Evolutionary conservation across 2,888 invertebrate species (phyloP), one percentile per base, ranked within the genome.

Genomic region (Ditula angustiorana): DNA sequence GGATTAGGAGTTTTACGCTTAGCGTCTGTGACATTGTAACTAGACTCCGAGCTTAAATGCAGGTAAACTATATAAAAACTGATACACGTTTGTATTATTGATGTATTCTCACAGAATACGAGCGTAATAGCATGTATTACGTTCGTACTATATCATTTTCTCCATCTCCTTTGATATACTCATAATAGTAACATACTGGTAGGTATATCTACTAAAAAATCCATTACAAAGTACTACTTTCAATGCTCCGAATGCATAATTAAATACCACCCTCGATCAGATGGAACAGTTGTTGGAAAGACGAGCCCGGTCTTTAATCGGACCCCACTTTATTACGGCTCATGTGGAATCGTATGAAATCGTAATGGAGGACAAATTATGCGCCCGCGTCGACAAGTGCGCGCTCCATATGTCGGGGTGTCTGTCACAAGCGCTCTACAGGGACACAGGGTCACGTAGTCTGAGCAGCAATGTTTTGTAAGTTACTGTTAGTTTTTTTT

Each of bases 341-440:
- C 33, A 79, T 41, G 10, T 71, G 74, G 81, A 80, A 79, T 81
- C 80, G 81, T 82, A 86, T 85, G 80, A 79, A 81, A 78, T 79
- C 78, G 82, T 92, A 91, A 92, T 92, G 85, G 91, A 85, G 86
- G 77, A 89, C 90, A 90, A 92, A 92, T 92, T 91, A 92, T 88
- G 86, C 85, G 81, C 73, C 72, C 73, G 76, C 73, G 75, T 80
- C 82, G 87, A 89, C 92, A 92, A 91, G 91, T 92, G 91, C 87
- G 78, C 77, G 64, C 77, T 86, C 76, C 92, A 91, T 92, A 91
- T 91, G 92, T 83, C 90, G 82, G 78, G 80, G 91, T 90, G 92
- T 92, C 85, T 85, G 85, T 69, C 83, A 78, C 77, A 88, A 91
- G 81, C 82, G 87, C 59, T 57, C 37, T 66, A 67, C 52, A 35